Conservation (phyloP, 2,888 invertebrate genomes). For the Xestia rhomboidea region DNA sequence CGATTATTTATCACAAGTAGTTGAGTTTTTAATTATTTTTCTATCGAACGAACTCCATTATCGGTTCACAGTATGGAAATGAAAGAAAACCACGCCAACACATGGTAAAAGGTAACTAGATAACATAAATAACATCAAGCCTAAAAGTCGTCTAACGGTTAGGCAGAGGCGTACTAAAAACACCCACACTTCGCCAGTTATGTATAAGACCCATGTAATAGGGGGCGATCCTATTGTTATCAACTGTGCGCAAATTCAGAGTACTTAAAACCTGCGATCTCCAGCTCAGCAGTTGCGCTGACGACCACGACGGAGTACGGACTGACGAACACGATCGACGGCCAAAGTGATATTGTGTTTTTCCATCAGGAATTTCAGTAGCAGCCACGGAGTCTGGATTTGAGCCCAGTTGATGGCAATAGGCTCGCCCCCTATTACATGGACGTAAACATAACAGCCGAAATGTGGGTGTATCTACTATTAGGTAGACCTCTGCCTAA, state of each 20-base stretch:
- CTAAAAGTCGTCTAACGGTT: neutral
- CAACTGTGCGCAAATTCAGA: neutral
- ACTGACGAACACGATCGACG: too few relatives aligned
- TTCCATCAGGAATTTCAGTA: too few relatives aligned
- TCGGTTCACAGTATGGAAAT: conserved; percentile 14
- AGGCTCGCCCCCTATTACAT: too few relatives aligned
- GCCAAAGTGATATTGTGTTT: too few relatives aligned
- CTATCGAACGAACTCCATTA: conserved; percentile 12
- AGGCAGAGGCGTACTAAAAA: neutral
- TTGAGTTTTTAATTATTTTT: conserved; percentile 31
- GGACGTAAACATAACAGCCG: too few relatives aligned
- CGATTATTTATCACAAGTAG: neutral
- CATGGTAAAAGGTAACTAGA: neutral
- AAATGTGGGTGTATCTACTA: too few relatives aligned
- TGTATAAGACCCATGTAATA: neutral
- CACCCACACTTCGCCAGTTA: neutral
- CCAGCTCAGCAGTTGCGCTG: too few relatives aligned
- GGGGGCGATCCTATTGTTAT: neutral
- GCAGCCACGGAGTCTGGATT: too few relatives aligned
- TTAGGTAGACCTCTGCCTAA: too few relatives aligned
- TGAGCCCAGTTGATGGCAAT: too few relatives aligned
- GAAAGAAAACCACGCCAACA: neutral
- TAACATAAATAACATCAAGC: neutral
- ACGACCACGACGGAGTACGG: too few relatives aligned
- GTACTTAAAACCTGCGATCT: too few relatives aligned